phyloP scores from a whole-genome alignment of 2,888 invertebrate genomes.

The Furcula furcula region DNA sequence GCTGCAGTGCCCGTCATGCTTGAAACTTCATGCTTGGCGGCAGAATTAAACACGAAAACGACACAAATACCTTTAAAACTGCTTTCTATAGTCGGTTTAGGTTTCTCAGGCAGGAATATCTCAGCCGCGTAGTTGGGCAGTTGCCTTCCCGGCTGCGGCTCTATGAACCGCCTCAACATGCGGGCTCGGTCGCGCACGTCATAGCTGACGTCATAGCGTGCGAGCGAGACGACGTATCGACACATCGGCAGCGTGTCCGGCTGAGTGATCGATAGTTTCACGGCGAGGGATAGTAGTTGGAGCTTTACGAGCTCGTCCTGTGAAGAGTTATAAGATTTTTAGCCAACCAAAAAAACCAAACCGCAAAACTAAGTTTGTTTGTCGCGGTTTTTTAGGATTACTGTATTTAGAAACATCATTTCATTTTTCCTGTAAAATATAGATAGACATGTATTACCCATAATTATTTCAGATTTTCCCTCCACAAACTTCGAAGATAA shows the following conservation, averaged over 20 bases:
- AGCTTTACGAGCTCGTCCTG: slow-evolving; percentile 97
- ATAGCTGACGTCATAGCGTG: slow-evolving; percentile 98
- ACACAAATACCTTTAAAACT: slow-evolving; percentile 91
- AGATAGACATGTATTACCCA: no score
- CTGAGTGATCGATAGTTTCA: slow-evolving; percentile 94
- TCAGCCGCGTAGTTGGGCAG: slow-evolving; percentile 87
- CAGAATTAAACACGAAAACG: no score
- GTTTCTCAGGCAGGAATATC: slow-evolving; percentile 95
- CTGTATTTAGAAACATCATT: no score
- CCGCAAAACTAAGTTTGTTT: no score
- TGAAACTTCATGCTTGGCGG: no score
- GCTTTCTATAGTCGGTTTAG: slow-evolving; percentile 94
- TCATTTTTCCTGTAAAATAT: no score
- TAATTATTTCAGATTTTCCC: no score
- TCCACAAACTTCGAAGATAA: no score
- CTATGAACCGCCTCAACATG: slow-evolving; percentile 86
- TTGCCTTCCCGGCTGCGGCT: slow-evolving; percentile 46
- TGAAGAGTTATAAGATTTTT: not conserved
- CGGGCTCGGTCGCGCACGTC: slow-evolving; percentile 98
- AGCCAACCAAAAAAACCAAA: no score
- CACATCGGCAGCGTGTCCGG: slow-evolving; percentile 92
- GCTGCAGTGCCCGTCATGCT: no score
- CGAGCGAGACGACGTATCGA: slow-evolving; percentile 96
- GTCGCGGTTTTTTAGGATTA: no score
- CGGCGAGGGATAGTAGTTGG: slow-evolving; percentile 96